Percentiles rank a stretch among this genome's conserved stretches.
phyloP scores from a whole-genome alignment of 2,797 vertebrate genomes.

The Sebastes vulpes region DNA sequence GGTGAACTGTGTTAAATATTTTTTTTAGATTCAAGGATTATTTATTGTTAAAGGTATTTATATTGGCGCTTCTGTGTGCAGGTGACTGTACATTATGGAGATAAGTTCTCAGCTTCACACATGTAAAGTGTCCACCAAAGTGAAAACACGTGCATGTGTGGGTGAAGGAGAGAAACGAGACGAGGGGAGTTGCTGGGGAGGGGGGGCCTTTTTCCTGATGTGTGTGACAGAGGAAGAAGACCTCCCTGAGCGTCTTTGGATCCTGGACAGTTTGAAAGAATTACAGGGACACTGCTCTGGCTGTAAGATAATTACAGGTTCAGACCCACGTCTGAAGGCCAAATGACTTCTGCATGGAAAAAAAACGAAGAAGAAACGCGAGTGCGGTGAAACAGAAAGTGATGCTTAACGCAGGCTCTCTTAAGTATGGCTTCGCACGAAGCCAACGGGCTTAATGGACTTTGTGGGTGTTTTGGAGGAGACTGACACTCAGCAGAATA shows the following conservation, averaged over 20 bases:
- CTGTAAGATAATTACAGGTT: conserved; percentile 76
- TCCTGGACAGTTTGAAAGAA: conserved; percentile 54
- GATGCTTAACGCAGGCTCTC: conserved; percentile 52
- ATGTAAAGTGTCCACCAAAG: conserved; percentile 26
- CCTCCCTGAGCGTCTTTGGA: conserved; percentile 65
- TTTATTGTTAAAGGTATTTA: neutral
- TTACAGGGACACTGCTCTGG: conserved; percentile 66
- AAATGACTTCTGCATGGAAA: conserved; percentile 71
- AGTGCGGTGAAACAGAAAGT: conserved; percentile 61
- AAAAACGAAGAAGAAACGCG: conserved; percentile 42
- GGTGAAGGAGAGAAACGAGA: neutral
- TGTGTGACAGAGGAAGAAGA: conserved; percentile 58
- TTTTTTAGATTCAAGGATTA: neutral
- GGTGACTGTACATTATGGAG: neutral
- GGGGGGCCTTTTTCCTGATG: neutral
- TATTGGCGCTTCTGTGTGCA: neutral
- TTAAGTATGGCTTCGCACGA: conserved; percentile 51
- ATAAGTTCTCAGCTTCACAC: conserved; percentile 30
- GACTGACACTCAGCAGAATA: conserved; percentile 14
- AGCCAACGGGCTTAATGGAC: conserved; percentile 40
- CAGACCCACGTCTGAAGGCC: conserved; percentile 49
- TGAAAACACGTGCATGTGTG: conserved; percentile 18
- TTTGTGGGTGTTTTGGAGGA: conserved; percentile 37
- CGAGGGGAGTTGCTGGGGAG: neutral
- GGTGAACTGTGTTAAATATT: neutral